These are phyloP conservation scores for Steatornis caripensis DNA, from an alignment of 2,113 vertebrate species.

Conservation along the genomic window DNA sequence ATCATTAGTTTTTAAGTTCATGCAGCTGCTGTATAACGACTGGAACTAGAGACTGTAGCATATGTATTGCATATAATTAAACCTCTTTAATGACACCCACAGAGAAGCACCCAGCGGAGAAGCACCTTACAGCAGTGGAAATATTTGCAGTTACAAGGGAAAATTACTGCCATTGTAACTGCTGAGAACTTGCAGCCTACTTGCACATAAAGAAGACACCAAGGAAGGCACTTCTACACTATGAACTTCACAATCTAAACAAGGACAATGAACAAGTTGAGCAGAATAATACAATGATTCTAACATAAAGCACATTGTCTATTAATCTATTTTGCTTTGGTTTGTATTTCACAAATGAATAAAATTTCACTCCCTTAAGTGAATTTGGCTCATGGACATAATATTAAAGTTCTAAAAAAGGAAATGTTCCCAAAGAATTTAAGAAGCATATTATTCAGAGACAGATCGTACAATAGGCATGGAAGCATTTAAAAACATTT, in stretches of 20 bases:
- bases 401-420: not conserved
- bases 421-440: not conserved
- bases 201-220: not conserved
- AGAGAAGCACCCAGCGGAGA: not conserved
- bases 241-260: not conserved
- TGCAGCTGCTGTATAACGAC: not conserved
- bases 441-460: not conserved
- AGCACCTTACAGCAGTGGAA: not conserved
- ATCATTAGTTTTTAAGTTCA: not conserved
- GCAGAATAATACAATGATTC: not conserved
- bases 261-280: not conserved
- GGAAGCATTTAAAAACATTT: not conserved
- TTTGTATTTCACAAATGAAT: not conserved
- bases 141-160: not conserved
- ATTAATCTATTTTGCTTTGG: not conserved
- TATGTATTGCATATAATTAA: not conserved
- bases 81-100: not conserved
- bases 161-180: not conserved
- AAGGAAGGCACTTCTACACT: accelerated
- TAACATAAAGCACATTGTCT: not conserved
- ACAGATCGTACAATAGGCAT: not conserved
- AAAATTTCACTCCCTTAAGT: not conserved
- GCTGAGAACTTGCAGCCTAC: not conserved
- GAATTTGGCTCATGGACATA: not conserved
- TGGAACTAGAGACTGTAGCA: not conserved